Evolutionary conservation across 2,888 invertebrate species (phyloP).

Genomic region (Cristatella mucedo): DNA sequence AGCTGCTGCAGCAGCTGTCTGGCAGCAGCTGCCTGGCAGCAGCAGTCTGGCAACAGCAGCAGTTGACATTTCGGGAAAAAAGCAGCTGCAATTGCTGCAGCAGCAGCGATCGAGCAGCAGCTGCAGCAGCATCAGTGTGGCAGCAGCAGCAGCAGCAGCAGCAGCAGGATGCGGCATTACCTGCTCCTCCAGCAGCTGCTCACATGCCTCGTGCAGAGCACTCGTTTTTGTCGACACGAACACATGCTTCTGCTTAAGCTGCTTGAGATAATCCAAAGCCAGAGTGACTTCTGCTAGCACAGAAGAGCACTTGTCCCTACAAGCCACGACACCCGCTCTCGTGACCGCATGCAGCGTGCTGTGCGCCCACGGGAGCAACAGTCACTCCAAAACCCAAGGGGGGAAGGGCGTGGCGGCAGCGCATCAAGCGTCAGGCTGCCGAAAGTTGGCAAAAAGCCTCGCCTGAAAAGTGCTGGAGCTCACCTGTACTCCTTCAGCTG

Average conservation of each 20-base stretch:
- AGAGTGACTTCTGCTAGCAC: slow-evolving; percentile 48
- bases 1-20: no score
- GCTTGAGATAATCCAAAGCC: slow-evolving; percentile 54
- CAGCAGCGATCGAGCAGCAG: no score
- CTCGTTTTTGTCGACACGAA: slow-evolving; percentile 81
- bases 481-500: slow-evolving; percentile 44
- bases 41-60: no score
- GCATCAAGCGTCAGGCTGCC: not conserved
- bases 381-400: not conserved
- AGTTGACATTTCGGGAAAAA: no score
- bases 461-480: no score
- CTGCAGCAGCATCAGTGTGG: slow-evolving; percentile 10
- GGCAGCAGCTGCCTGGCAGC: no score
- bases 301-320: slow-evolving; percentile 28
- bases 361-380: not conserved
- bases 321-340: slow-evolving; percentile 5
- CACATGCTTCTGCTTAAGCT: slow-evolving; percentile 60
- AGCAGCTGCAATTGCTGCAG: no score
- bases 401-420: not conserved
- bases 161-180: no score
- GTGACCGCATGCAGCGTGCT: slow-evolving; percentile 6
- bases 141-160: not conserved
- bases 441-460: no score
- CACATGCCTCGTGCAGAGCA: slow-evolving; percentile 74
- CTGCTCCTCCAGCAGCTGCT: slow-evolving; percentile 72